A percentile compares a stretch with the other conserved stretches of the same genome.
Conservation (phyloP, 2,797 vertebrate genomes). For the Xiphophorus birchmanni region DNA sequence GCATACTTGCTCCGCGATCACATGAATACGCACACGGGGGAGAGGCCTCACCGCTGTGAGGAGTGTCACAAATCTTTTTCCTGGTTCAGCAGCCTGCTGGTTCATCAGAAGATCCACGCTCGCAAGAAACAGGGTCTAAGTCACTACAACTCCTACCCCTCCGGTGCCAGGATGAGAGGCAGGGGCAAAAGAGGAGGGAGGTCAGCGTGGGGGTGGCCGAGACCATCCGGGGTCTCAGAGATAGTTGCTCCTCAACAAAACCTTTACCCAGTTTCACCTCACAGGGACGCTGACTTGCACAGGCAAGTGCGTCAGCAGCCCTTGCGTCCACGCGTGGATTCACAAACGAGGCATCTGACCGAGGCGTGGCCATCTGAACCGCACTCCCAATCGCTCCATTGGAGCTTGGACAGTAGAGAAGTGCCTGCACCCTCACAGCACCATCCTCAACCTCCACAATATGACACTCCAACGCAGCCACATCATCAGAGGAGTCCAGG, state of each 20-base stretch:
- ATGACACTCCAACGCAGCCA: slow-evolving; percentile 41
- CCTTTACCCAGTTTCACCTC: slow-evolving; percentile 45
- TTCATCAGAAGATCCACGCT: slow-evolving; percentile 84
- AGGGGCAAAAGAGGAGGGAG: slow-evolving; percentile 68
- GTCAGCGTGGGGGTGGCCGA: slow-evolving; percentile 57
- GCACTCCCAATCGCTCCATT: slow-evolving; percentile 65
- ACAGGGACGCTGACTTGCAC: slow-evolving; percentile 61
- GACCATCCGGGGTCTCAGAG: slow-evolving; percentile 52
- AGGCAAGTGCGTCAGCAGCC: slow-evolving; percentile 52
- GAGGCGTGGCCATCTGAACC: slow-evolving; percentile 55
- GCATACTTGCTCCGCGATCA: slow-evolving; percentile 85
- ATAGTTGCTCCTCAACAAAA: slow-evolving; percentile 43
- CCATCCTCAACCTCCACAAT: slow-evolving; percentile 39
- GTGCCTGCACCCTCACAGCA: slow-evolving; percentile 64
- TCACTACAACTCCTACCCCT: slow-evolving; percentile 53
- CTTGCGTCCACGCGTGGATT: slow-evolving; percentile 48
- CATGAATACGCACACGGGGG: slow-evolving; percentile 85
- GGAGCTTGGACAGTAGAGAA: slow-evolving; percentile 73
- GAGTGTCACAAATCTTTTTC: slow-evolving; percentile 84
- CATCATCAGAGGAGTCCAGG: slow-evolving; percentile 57
- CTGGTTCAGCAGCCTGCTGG: slow-evolving; percentile 84
- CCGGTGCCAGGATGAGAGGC: slow-evolving; percentile 57
- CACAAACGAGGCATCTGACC: slow-evolving; percentile 55
- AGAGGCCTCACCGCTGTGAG: slow-evolving; percentile 82
- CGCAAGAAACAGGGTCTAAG: slow-evolving; percentile 75